phyloP scores from a whole-genome alignment of 2,113 vertebrate genomes.

The Tachuris rubrigastra region DNA sequence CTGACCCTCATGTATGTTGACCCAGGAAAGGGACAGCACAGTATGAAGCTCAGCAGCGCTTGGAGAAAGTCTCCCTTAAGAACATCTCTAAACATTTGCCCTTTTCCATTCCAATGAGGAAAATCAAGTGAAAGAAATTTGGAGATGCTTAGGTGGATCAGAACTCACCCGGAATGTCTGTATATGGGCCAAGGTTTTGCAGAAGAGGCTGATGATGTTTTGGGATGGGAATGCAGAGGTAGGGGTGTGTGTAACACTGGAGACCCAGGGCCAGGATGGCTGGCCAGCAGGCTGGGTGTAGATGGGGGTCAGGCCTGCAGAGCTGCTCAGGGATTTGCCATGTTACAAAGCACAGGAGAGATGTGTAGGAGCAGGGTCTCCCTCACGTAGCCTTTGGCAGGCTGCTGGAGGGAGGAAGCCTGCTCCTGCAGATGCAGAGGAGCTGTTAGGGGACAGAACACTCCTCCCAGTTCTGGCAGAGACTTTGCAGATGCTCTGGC shows the following conservation, averaged over 20 bases:
- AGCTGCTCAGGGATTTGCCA: not conserved
- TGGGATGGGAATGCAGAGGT: not conserved
- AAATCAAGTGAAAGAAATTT: not conserved
- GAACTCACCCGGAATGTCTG: not conserved
- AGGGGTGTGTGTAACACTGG: not conserved
- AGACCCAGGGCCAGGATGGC: not conserved
- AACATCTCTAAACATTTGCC: not conserved
- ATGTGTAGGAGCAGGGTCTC: not conserved
- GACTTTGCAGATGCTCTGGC: conserved; percentile 17
- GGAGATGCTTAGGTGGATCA: not conserved
- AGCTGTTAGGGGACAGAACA: not conserved
- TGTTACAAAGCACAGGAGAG: not conserved
- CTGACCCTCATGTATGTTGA: not conserved
- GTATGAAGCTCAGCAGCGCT: not conserved
- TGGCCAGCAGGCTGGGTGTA: not conserved
- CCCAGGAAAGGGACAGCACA: not conserved
- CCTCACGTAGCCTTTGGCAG: not conserved
- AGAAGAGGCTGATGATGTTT: not conserved
- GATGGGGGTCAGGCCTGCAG: not conserved
- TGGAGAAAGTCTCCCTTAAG: not conserved
- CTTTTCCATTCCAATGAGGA: not conserved
- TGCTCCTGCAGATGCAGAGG: conserved; percentile 29
- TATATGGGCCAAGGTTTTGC: not conserved
- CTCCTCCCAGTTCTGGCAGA: conserved; percentile 46
- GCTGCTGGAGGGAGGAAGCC: conserved; percentile 1